Evolutionary conservation across 2,888 invertebrate species (phyloP), one percentile per base, ranked within the genome.

Genomic region (Drosophila gaucha): DNA sequence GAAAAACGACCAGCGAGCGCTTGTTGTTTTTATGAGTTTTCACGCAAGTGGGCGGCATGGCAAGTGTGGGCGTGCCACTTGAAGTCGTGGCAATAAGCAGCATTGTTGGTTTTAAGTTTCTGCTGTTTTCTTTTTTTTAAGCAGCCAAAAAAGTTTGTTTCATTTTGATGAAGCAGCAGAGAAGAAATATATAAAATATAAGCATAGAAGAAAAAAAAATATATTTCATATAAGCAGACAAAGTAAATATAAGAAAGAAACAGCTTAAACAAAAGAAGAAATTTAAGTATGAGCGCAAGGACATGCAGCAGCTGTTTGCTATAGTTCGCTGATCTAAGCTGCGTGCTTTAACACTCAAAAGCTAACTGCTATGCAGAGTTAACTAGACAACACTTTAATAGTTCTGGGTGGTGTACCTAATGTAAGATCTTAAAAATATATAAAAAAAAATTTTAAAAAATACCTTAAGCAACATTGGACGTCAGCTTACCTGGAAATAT

Each of bases 11-110:
- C 50, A 31, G 50, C 41, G 51, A 36, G 33, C 76, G 66, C 76
- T 74, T 74, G 72, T 76, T 76, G 74, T 67, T 76, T 72, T 74
- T 74, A 76, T 71, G 76, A 59, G 49, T 56, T 71, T 51, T 43
- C 33, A 38, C 33, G 47, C 46, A 46, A 58, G 33, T 50, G 33
- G 51, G 12, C 41, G 39, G 26, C 30, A 30, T 46, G 41, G 24
- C 41, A 41, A 41, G 41, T 30, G 39, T 1, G 14, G 30, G 28
- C 43, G 43, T 44, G 43, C 12, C 12, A n/a, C 33, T 18, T 12
- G 31, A 28, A 36, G 8, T 12, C 1, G 12, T 22, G 10, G 41
- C 16, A 18, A 28, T 26, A 36, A 28, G 35, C 20, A 31, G 49
- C 26, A 14, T 31, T 55, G 67, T 60, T 67, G 64, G 28, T 39